Percentiles rank a stretch among this genome's conserved stretches.
Conservation (phyloP, 2,113 vertebrate species). For the Laticauda colubrina region DNA sequence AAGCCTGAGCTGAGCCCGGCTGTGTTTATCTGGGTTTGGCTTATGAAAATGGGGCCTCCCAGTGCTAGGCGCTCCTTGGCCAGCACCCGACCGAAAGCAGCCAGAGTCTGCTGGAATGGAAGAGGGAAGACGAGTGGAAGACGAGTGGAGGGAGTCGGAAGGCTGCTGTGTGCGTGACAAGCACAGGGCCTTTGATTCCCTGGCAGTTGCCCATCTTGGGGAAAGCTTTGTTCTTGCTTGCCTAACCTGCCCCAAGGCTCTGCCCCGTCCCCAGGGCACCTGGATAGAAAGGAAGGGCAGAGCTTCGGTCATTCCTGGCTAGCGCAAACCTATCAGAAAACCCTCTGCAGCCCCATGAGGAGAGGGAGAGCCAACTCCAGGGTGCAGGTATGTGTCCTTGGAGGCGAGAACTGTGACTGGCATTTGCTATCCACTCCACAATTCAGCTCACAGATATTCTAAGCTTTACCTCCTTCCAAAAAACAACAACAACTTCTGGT, state of each 20-base stretch:
- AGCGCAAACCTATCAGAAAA: background rate
- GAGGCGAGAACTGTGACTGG: background rate
- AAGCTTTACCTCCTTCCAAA: background rate
- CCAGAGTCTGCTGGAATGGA: too few relatives aligned
- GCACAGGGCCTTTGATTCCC: background rate
- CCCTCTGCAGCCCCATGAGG: fast-evolving
- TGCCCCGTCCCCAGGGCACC: too few relatives aligned
- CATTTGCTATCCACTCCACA: background rate
- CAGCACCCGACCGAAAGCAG: background rate
- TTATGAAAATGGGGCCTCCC: background rate
- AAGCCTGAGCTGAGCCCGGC: background rate
- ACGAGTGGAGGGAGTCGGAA: background rate
- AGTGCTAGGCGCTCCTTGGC: fast-evolving
- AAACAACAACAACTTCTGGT: background rate
- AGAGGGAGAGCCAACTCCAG: fast-evolving
- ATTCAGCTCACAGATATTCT: background rate
- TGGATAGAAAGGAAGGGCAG: too few relatives aligned
- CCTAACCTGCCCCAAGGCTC: background rate
- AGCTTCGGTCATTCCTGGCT: too few relatives aligned
- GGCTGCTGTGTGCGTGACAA: background rate
- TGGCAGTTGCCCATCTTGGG: background rate
- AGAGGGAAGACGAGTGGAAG: background rate
- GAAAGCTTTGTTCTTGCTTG: background rate
- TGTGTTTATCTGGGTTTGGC: background rate
- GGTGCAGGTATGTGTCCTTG: too few relatives aligned